These are phyloP conservation scores for Aurelia sp. DNA, from an alignment of 30 jellyfish, hydroid and myxozoan genomes.

Conservation along the genomic window DNA sequence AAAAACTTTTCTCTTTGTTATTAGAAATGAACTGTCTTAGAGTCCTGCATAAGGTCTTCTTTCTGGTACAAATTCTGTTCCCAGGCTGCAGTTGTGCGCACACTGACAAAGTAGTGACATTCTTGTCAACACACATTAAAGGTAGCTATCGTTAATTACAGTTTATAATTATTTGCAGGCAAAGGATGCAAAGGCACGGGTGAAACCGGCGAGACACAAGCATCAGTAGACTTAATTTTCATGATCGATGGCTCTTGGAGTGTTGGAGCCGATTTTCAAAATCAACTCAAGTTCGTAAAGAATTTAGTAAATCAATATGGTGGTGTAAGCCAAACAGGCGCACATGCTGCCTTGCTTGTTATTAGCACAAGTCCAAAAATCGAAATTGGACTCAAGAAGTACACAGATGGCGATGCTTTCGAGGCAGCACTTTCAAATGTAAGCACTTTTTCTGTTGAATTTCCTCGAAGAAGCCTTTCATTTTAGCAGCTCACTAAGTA, in stretches of 20 bases:
- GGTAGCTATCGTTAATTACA: too few relatives aligned
- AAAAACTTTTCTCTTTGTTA: too few relatives aligned
- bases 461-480: neutral
- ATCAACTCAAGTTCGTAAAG: constrained; percentile 75
- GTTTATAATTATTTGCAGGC: neutral
- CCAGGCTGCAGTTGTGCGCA: too few relatives aligned
- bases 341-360: constrained; percentile 94
- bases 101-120: too few relatives aligned
- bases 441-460: neutral
- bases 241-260: constrained; percentile 98
- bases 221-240: constrained; percentile 85
- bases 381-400: constrained; percentile 63
- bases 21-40: too few relatives aligned
- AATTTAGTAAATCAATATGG: constrained; percentile 72
- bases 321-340: constrained; percentile 89
- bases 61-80: too few relatives aligned
- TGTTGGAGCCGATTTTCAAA: constrained; percentile 77
- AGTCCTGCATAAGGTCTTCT: too few relatives aligned
- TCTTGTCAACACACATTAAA: too few relatives aligned
- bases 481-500: too few relatives aligned
- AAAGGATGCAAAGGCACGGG: constrained; percentile 32
- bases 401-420: constrained; percentile 55
- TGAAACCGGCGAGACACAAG: constrained; percentile 31
- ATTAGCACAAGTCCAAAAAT: constrained; percentile 79
- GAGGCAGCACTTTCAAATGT: constrained; percentile 68